Evolutionary conservation across 1,140 invertebrate species (phyloP), one percentile per base, ranked within the genome.

Genomic region (Orchesella cincta): DNA sequence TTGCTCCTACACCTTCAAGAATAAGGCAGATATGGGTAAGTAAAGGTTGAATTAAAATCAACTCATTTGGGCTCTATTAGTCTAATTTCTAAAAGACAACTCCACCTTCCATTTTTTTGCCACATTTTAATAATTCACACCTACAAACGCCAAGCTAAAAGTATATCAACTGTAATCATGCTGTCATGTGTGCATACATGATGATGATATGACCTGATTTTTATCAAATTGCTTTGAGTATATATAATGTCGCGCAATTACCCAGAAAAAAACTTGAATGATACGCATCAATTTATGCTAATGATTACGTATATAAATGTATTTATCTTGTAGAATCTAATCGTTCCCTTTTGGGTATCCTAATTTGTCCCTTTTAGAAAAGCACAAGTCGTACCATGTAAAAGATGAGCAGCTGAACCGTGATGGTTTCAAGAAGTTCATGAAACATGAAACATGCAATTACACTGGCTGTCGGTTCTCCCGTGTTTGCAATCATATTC

Each of bases 351-450:
- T n/a, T n/a, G n/a, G n/a, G 54, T 57, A 57, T 23, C 23, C 31
- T 12, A 71, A 28, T 14, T 20, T 71, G 31, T 34, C 18, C 67
- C 81, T 76, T 86, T 1, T 87, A 98, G 97, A 99, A 87, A 99
- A 99, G 88, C 97, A 99, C 88, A 99, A 98, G 85, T 94, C 95
- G 0, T 98, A 98, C 83, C 97, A 99, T 86, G 95, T 98, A 82
- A 98, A 98, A 86, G 96, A 99, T 86, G 96, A 98, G 84, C 94
- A 98, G 82, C 86, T 98, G 36, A 93, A 93, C 16, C 91, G 94
- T 80, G 97, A 98, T 85, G 97, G 97, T 1, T 99, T 98, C 87
- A 98, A 98, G 85, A 99, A 99, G 85, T 98, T 98, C 84, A 96
- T 98, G 91, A 98, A 98, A 85, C 96, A 96, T 81, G 97, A 99